phyloP scores from a whole-genome alignment of 2,113 vertebrate species.

The Albula goreensis region DNA sequence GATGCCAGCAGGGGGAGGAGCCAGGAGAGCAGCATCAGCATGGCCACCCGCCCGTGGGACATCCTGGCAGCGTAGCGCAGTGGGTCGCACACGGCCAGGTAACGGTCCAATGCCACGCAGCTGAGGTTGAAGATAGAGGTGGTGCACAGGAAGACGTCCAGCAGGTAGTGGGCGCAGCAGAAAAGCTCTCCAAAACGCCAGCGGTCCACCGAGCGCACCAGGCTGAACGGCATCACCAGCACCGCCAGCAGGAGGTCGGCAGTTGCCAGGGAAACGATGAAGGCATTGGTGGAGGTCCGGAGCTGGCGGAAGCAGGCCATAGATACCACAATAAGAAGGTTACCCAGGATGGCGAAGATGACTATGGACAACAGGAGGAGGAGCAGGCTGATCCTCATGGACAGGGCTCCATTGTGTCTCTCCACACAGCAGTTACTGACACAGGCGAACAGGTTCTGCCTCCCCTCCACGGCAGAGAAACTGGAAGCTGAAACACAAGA shows the following conservation, averaged over 20 bases:
- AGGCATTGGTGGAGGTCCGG: slow-evolving; percentile 31
- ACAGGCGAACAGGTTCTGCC: background rate
- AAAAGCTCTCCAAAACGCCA: slow-evolving; percentile 36
- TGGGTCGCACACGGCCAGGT: slow-evolving; percentile 40
- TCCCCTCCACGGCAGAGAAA: slow-evolving; percentile 10
- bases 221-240: slow-evolving; percentile 48
- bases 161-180: slow-evolving; percentile 38
- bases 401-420: background rate
- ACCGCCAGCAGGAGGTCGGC: slow-evolving; percentile 40
- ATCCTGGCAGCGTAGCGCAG: slow-evolving; percentile 36
- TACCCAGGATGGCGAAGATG: slow-evolving; percentile 29
- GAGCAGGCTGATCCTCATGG: slow-evolving; percentile 15
- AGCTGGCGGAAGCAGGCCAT: slow-evolving; percentile 36
- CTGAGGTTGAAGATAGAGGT: slow-evolving; percentile 44
- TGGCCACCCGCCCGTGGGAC: slow-evolving; percentile 17
- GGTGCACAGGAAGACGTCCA: slow-evolving; percentile 37
- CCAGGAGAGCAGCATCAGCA: slow-evolving; percentile 37
- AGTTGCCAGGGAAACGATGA: slow-evolving; percentile 37
- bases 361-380: slow-evolving; percentile 29
- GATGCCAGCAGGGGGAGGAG: slow-evolving; percentile 29
- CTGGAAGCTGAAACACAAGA: background rate
- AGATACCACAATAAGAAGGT: slow-evolving; percentile 39
- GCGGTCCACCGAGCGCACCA: slow-evolving; percentile 25
- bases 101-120: slow-evolving; percentile 41
- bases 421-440: background rate